phyloP scores from a whole-genome alignment of 2,888 invertebrate genomes.

The Tubulanus polymorphus region DNA sequence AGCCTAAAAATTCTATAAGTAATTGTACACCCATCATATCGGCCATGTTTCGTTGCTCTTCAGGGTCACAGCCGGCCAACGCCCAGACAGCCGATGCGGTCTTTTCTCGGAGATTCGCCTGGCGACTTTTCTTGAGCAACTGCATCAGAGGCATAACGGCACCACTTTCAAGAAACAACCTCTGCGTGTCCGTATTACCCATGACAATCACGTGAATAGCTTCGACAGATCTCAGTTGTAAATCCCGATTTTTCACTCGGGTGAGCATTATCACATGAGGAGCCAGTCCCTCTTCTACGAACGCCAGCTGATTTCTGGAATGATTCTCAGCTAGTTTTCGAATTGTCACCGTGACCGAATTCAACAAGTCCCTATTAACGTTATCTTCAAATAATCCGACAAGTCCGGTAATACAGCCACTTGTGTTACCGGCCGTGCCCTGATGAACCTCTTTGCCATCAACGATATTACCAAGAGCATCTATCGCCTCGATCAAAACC shows the following conservation, averaged over 20 bases:
- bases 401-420: constrained; percentile 51
- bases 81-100: constrained; percentile 50
- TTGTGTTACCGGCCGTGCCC: constrained; percentile 28
- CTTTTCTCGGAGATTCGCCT: constrained; percentile 33
- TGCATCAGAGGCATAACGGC: constrained; percentile 44
- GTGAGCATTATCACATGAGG: constrained; percentile 36
- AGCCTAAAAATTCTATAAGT: constrained; percentile 47
- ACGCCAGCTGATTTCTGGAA: constrained; percentile 36
- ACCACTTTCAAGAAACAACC: constrained; percentile 32
- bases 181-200: constrained; percentile 40
- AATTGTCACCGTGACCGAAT: constrained; percentile 36
- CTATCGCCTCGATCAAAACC: constrained; percentile 36
- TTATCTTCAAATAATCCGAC: constrained; percentile 35
- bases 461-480: constrained; percentile 40
- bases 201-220: constrained; percentile 42
- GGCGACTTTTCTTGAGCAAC: constrained; percentile 37
- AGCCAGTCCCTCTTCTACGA: constrained; percentile 39
- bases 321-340: constrained; percentile 32
- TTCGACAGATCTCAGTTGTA: constrained; percentile 47
- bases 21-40: constrained; percentile 42
- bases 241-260: constrained; percentile 32
- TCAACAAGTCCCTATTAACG: constrained; percentile 31
- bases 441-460: constrained; percentile 31
- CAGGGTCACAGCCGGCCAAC: constrained; percentile 41
- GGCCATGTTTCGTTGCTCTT: constrained; percentile 44